Evolutionary conservation across 2,113 vertebrate genomes (phyloP).

Genomic region (Ammospiza caudacuta): DNA sequence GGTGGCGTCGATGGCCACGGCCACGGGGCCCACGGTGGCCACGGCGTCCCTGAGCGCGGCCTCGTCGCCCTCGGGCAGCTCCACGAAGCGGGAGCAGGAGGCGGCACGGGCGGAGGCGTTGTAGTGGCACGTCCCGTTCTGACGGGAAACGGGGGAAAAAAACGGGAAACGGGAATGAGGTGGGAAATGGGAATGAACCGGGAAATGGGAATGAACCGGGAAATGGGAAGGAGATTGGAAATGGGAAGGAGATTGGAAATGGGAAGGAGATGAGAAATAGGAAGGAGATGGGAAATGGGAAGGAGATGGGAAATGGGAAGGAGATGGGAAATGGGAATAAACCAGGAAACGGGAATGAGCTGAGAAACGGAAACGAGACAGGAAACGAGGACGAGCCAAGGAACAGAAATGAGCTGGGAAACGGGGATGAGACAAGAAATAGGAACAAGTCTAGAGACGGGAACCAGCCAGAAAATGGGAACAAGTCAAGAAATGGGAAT

Average conservation of each 20-base stretch:
- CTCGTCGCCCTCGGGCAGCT: conserved; percentile 72
- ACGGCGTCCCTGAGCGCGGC: conserved; percentile 74
- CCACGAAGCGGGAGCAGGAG: conserved; percentile 80
- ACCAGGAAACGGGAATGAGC: too few species aligned
- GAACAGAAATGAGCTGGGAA: accelerated
- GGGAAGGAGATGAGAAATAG: too few species aligned
- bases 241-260: accelerated
- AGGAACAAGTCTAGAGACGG: too few species aligned
- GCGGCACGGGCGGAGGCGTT: conserved; percentile 73
- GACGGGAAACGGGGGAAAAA: not conserved
- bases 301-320: accelerated
- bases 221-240: not conserved
- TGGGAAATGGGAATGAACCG: accelerated
- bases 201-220: accelerated
- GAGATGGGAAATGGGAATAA: too few species aligned
- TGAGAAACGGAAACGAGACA: too few species aligned
- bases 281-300: accelerated
- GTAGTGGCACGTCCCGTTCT: conserved; percentile 80
- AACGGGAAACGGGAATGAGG: not conserved
- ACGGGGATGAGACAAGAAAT: too few species aligned
- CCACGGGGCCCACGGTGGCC: conserved; percentile 85
- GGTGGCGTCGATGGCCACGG: conserved; percentile 85
- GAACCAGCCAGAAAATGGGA: accelerated
- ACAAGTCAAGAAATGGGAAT: not conserved
- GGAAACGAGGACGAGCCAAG: not conserved